These are phyloP conservation scores for Pao palembangensis DNA, from an alignment of 2,113 vertebrate genomes.

Conservation along the genomic window DNA sequence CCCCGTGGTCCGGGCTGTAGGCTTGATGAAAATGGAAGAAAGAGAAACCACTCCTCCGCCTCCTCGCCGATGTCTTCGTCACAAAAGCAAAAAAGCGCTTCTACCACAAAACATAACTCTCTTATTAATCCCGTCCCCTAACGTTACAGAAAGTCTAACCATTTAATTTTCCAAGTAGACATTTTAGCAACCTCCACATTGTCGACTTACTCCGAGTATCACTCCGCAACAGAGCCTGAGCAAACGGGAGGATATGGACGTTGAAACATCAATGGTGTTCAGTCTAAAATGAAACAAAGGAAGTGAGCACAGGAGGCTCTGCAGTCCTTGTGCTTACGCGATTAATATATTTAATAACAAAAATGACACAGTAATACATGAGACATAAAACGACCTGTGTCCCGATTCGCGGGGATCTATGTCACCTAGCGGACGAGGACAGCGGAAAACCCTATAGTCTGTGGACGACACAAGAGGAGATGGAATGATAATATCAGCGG, in stretches of 20 bases:
- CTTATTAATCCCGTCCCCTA: slow-evolving; percentile 36
- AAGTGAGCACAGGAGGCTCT: neutral
- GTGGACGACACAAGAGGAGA: slow-evolving; percentile 49
- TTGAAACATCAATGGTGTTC: slow-evolving; percentile 70
- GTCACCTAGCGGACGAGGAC: slow-evolving; percentile 77
- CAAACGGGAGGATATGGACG: slow-evolving; percentile 65
- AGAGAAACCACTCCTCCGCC: slow-evolving; percentile 42
- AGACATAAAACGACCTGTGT: neutral
- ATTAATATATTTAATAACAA: neutral
- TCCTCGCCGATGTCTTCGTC: slow-evolving; percentile 34
- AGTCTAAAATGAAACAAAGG: slow-evolving; percentile 56
- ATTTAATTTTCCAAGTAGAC: slow-evolving; percentile 80
- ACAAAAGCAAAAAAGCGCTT: slow-evolving; percentile 44
- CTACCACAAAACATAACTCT: slow-evolving; percentile 53
- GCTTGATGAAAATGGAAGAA: slow-evolving; percentile 54
- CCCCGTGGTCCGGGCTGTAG: slow-evolving; percentile 63
- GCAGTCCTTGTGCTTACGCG: neutral
- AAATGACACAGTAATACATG: neutral
- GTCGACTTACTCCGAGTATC: slow-evolving; percentile 73
- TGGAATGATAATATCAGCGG: slow-evolving; percentile 75
- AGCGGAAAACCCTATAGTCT: slow-evolving; percentile 42
- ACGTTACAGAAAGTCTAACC: slow-evolving; percentile 62
- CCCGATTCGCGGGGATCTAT: slow-evolving; percentile 72
- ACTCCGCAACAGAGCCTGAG: slow-evolving; percentile 69
- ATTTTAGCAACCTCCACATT: slow-evolving; percentile 83